Base-by-base conservation (phyloP, 2,113 vertebrate species). In the Propithecus coquereli region DNA sequence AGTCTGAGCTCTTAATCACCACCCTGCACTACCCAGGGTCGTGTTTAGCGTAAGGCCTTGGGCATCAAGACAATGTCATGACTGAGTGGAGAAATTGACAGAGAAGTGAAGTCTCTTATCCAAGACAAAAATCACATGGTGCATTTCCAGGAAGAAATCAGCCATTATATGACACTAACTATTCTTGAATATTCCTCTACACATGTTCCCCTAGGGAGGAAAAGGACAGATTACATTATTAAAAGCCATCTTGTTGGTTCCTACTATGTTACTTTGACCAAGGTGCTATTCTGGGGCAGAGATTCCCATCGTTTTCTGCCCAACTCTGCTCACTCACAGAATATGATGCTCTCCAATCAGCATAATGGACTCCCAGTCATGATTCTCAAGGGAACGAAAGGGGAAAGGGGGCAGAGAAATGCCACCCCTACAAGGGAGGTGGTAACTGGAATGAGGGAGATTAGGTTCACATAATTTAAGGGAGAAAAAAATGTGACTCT, bases 71-170 rank as follows among this genome's bases (percentile, higher is more conserved):
- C 81, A 81, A 30, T 1, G 8, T 18, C 74, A 10, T 20, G 12
- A 61, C 25, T 70, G 23, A 10, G 18, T 25, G 13, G 13, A 94
- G 17, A 90, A 85, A 93, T 10, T 16, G 20, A 95, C 66, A 73
- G 22, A 91, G 23, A 37, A 57, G 43, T 47, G 34, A 34, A 76
- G 22, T 77, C 43, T 47, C 59, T 66, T 54, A 68, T 27, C n/a
- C 16, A 50, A 77, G 47, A 90, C 13, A 80, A 84, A 76, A 80
- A 91, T 5, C 52, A 13, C 23, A 45, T 27, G 32, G 17, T 40
- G 45, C 8, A 66, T n/a, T 77, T 65, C 61, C 45, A 80, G 66
- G 87, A 45, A 94, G 76, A 93, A 93, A 93, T n/a, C 76, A 73
- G 50, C 59, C 40, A 66, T 16, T 59, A 27, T 11, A 34, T 7